Percentiles rank a stretch among this genome's conserved stretches.
Conservation (phyloP, 2,113 vertebrate species). For the Actinemys pallida region DNA sequence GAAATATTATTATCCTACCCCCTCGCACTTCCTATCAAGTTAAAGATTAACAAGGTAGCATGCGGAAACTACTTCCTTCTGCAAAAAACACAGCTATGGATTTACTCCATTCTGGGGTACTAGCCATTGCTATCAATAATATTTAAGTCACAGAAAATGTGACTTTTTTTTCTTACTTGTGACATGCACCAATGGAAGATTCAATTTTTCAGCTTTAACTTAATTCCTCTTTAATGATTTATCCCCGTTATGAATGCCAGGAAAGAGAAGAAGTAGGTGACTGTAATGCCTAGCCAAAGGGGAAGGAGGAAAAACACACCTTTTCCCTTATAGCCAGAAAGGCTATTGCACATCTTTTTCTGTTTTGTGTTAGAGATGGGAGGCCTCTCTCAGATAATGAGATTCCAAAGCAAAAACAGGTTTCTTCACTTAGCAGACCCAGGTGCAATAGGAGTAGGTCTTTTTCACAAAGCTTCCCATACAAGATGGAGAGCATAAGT, state of each 20-base stretch:
- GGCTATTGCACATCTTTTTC: not conserved
- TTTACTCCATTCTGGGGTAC: not conserved
- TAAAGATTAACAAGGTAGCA: not conserved
- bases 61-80: not conserved
- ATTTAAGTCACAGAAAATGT: not conserved
- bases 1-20: not conserved
- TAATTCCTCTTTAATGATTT: not conserved
- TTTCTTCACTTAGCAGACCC: not conserved
- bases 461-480: slow-evolving; percentile 41
- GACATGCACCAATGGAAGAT: not conserved
- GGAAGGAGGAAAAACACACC: not conserved
- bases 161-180: not conserved
- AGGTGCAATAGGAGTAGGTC: not conserved
- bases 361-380: not conserved
- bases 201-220: not conserved
- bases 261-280: not conserved
- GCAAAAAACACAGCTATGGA: not conserved
- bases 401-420: slow-evolving; percentile 59
- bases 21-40: not conserved
- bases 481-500: not conserved
- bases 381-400: not conserved
- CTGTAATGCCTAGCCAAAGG: slow-evolving; percentile 12
- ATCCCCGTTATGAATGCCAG: not conserved
- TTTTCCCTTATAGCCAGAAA: not conserved
- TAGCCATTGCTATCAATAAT: not conserved